phyloP scores from a whole-genome alignment of 1,140 invertebrate species.

The Acromyrmex charruanus region DNA sequence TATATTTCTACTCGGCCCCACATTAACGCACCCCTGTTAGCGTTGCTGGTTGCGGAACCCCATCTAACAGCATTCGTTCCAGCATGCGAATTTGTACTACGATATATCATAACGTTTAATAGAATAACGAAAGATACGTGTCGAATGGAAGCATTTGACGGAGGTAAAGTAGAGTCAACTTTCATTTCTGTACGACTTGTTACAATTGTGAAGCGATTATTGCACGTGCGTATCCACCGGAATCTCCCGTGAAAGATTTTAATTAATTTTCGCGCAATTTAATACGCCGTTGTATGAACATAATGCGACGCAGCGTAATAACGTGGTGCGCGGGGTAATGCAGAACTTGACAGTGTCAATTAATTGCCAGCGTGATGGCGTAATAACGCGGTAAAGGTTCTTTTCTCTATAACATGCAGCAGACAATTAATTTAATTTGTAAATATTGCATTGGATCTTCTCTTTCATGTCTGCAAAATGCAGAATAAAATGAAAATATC shows the following conservation, averaged over 20 bases:
- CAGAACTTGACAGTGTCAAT: not conserved
- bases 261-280: slow-evolving; percentile 37
- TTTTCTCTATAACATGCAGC: not conserved
- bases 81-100: slow-evolving; percentile 34
- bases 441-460: not conserved
- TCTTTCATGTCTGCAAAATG: not conserved
- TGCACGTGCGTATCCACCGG: not conserved
- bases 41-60: slow-evolving; percentile 60
- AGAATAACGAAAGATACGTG: slow-evolving; percentile 48
- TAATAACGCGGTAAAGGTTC: not conserved
- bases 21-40: slow-evolving; percentile 72
- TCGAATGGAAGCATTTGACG: slow-evolving; percentile 29
- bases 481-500: not conserved
- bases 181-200: slow-evolving; percentile 15
- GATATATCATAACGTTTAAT: slow-evolving; percentile 44
- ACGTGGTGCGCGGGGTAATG: not conserved
- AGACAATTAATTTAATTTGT: not conserved
- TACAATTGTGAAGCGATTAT: not conserved
- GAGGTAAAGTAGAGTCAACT: not conserved
- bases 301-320: not conserved
- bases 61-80: slow-evolving; percentile 23
- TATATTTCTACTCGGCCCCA: slow-evolving; percentile 67
- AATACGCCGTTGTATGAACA: not conserved
- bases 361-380: not conserved
- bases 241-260: not conserved